Conservation (phyloP, 2,888 invertebrate species). For the Bruchidius siliquastri region DNA sequence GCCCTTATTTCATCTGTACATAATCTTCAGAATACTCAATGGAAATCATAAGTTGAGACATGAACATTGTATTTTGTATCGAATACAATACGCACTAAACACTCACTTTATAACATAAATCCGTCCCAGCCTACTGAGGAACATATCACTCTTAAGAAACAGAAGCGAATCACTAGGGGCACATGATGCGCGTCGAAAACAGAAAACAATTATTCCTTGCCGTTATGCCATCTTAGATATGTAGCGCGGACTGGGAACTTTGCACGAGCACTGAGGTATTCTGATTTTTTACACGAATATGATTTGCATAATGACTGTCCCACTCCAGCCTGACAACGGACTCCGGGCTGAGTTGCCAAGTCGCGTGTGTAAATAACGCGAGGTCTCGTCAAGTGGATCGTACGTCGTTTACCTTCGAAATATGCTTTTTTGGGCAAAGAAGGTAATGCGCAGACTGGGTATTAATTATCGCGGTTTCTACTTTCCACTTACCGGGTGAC, state of each 20-base stretch:
- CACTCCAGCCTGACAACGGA: conserved; percentile 16
- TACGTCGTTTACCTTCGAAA: background rate
- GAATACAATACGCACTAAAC: background rate
- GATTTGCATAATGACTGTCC: conserved; percentile 26
- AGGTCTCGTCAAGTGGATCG: background rate
- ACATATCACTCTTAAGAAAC: background rate
- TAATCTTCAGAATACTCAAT: too few relatives aligned
- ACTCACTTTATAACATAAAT: background rate
- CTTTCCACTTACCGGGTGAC: background rate
- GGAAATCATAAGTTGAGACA: too few relatives aligned
- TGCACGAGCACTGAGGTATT: conserved; percentile 12
- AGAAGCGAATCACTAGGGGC: conserved; percentile 1
- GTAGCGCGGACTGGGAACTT: background rate
- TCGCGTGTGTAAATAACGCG: background rate
- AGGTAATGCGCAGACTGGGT: background rate
- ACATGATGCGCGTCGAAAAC: background rate
- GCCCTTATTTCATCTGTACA: too few relatives aligned
- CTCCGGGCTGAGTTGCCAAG: conserved; percentile 12
- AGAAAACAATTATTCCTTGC: background rate
- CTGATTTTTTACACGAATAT: conserved; percentile 21
- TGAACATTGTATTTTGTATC: background rate
- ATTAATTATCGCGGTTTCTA: background rate
- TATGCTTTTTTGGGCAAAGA: background rate
- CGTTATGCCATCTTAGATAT: background rate
- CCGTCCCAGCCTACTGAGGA: conserved; percentile 2